Evolutionary conservation across 2,113 vertebrate genomes (phyloP), one percentile per base, ranked within the genome.

Genomic region (Turnix velox): DNA sequence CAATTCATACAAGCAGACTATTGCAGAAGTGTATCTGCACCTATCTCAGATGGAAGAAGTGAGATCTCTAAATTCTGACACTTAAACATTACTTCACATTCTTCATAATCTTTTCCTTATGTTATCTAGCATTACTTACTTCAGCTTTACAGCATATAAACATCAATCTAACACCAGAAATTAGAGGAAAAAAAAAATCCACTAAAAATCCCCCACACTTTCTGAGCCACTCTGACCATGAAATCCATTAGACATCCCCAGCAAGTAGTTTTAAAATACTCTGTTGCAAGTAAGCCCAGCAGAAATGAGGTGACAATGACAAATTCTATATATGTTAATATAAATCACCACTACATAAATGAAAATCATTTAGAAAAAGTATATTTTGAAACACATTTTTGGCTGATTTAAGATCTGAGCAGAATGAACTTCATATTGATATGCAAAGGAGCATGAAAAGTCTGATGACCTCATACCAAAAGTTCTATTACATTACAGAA

Each of bases 261-360:
- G 48, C 48, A 90, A 94, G 65, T 65, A 31, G 77, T 87, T 93
- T 86, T 68, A 12, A 65, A 52, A 74, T 78, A 58, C 35, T 48
- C 16, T 87, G 35, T 80, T 66, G 62, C 48, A 52, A 94, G 54
- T 13, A 84, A 87, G 59, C 27, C 67, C 31, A 75, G 37, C 43
- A 93, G 76, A 93, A 93, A 90, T 42, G 40, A 92, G 31, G 77
- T 93, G 45, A 54, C 43, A 84, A 39, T 78, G 84, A 95, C 25
- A 59, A 84, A 84, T 48, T 74, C 76, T 78, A 81, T 18, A 7
- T 27, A 74, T 35, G 35, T 52, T 77, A 84, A 48, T 39, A 80
- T 52, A 92, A 95, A 86, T 40, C 48, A 81, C 4, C 40, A 67
- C 33, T 84, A 62, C 52, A 48, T 12, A 46, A 74, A 93, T n/a